phyloP scores from a whole-genome alignment of 2,888 invertebrate species.

The Agonopterix subpropinquella region DNA sequence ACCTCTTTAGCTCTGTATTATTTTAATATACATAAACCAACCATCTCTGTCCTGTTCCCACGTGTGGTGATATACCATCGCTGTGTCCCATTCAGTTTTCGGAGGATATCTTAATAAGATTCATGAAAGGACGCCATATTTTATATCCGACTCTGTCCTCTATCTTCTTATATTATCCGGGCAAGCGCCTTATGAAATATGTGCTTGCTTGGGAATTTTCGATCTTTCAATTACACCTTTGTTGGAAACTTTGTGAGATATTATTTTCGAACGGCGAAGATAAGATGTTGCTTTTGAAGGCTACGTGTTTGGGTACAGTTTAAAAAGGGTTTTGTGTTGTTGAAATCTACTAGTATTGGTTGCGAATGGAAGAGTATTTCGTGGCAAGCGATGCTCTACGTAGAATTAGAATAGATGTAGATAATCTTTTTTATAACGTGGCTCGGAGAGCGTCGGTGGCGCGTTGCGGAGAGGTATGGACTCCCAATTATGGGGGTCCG shows the following conservation, averaged over 20 bases:
- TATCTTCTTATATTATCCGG: slow-evolving; percentile 76
- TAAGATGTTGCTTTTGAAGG: slow-evolving; percentile 15
- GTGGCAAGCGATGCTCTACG: too few relatives aligned
- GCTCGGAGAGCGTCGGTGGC: too few relatives aligned
- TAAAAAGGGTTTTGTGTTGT: too few relatives aligned
- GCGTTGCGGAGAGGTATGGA: too few relatives aligned
- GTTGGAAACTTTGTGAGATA: slow-evolving; percentile 46
- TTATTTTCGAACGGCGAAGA: slow-evolving; percentile 36
- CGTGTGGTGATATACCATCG: slow-evolving; percentile 19
- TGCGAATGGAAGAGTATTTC: too few relatives aligned
- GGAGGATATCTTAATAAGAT: slow-evolving; percentile 88
- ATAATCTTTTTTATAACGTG: too few relatives aligned
- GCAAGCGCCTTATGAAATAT: slow-evolving; percentile 68
- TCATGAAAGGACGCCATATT: slow-evolving; percentile 90
- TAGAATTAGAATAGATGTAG: too few relatives aligned
- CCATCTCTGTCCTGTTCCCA: slow-evolving; percentile 29
- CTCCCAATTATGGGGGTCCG: too few relatives aligned
- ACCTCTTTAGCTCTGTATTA: slow-evolving; percentile 74
- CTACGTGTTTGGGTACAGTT: not conserved
- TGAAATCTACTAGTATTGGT: too few relatives aligned
- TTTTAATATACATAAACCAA: slow-evolving; percentile 72
- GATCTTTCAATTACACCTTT: slow-evolving; percentile 73
- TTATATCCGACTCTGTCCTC: slow-evolving; percentile 81
- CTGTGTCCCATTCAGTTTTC: slow-evolving; percentile 66
- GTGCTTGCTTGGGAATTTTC: slow-evolving; percentile 72